Evolutionary conservation across 1,140 invertebrate species (phyloP), one percentile per base, ranked within the genome.

Genomic region (Formica exsecta): DNA sequence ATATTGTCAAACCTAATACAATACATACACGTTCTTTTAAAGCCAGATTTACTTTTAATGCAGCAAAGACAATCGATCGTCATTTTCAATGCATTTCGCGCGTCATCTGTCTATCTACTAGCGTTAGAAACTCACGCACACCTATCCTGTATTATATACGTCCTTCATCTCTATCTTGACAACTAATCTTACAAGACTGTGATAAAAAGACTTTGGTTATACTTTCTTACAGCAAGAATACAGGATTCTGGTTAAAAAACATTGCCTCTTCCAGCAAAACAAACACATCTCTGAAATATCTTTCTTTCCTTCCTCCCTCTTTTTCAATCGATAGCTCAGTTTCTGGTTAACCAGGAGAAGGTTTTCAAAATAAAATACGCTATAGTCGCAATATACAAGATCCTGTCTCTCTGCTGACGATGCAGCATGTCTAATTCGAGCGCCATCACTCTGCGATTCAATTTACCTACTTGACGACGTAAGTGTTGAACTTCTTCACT

Each of bases 361-460:
- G 98, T 96, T 96, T 98, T 98, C 77, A 98, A 95, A 89, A 98
- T 95, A 92, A 98, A 96, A 93, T 98, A 99, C 13, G 97, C 96
- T 91, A 98, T 95, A 22, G 98, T 97, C 87, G 98, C 94, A 81
- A 97, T 97, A 93, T 97, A 98, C 88, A 98, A 95, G 91, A 98
- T 96, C 93, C 98, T 97, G 92, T 98, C 98, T 89, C 97, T 96
- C 94, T 98, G 97, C 91, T 98, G 96, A 62, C 97, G 96, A 92
- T 97, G 97, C 62, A 97, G 94, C 89, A 97, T 97, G 89, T 98
- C 98, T 74, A 97, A 95, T 95, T 98, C 98, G 70, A 98, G 96
- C 25, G 97, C 96, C 96, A 98, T 97, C 2, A 98, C 96, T 57
- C 98, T 96, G n/a, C 98, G 96, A 93, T 98, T 98, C 54, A 98